Evolutionary conservation across 2,113 vertebrate species (phyloP), one percentile per base, ranked within the genome.

Genomic region (Xenopus borealis): DNA sequence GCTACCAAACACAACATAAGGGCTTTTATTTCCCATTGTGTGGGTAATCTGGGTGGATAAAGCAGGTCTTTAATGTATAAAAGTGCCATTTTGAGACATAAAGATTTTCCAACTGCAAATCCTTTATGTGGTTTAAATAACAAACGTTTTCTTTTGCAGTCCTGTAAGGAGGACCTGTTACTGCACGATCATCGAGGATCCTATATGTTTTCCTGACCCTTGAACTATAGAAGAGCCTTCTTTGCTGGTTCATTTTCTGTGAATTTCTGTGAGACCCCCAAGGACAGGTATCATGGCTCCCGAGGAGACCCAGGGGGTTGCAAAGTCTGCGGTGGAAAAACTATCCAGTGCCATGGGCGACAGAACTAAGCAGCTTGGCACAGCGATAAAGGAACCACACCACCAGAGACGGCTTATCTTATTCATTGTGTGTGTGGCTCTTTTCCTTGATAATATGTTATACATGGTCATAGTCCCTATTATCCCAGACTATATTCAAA

Each of bases 401-500:
- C 86, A 91, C 79, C 94, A 95, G 84, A 88, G 96, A 80, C 91
- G 94, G 76, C 90, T 97, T 76, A 88, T 97, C 72, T 82, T 98
- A 80, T 85, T 93, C 72, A 95, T 95, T 66, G 96, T 98, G 68
- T 99, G 97, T 84, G 91, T 98, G 78, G 97, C 95, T 18, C 92
- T 99, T 19, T 85, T 98, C 30, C 82, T 99, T 86, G 97, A 99
- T 92, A 99, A 99, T 81, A 99, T 99, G 97, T 92, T 99, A 40
- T 98, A 96, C 82, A 98, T 98, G 97, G 97, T 98, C 62, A 96
- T 99, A 84, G 97, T 99, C 71, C 97, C 97, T 79, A 98, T 99
- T 80, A 93, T 98, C 69, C 97, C 97, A 66, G 91, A 95, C 83
- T 98, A 96, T 81, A 88, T 98, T 69, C 91, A 91, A 16, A 87